Base-by-base conservation (phyloP, 1,140 invertebrate species). In the Octopus sinensis region DNA sequence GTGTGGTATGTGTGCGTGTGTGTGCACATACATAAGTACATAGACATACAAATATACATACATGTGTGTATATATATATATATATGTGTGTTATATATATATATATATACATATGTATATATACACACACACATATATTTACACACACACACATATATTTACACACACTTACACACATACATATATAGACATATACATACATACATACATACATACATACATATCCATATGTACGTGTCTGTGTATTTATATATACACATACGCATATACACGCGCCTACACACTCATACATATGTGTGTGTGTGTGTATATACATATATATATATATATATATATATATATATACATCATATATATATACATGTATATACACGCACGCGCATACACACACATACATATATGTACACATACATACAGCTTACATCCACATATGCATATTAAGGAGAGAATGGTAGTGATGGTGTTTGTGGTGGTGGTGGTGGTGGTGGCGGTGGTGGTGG, bases 211-310 rank as follows among this genome's bases (percentile, higher is more conserved):
- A 71, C 30, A 71, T 71, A 12, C 30, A 71, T 71, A 12, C 30
- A 71, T 71, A 71, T 71, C 13, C 30, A 71, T 71, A 71, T 71
- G 30, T 71, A 71, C 30, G 30, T 71, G 30, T 71, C 13, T 71
- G 30, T 71, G 30, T 71, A 71, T 71, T n/a, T 71, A 71, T 71
- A 71, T 71, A 71, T 71, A 71, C 68, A 71, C 12, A 71, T 23
- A 13, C 68, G 30, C 68, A 71, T 23, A 71, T 23, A 71, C 68
- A 71, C 68, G 30, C 68, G 30, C 68, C 13, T 23, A 71, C 68
- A 71, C 68, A 71, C 68, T n/a, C 68, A 71, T 23, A 71, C 30
- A 71, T 71, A 71, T 71, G 30, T 13, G 17, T 62, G 17, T 62
- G 17, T 62, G 17, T 62, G 17, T 62, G 17, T 62, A 17, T 62